These are phyloP conservation scores for Nerophis ophidion DNA, from an alignment of 2,113 vertebrate species.

Conservation along the genomic window DNA sequence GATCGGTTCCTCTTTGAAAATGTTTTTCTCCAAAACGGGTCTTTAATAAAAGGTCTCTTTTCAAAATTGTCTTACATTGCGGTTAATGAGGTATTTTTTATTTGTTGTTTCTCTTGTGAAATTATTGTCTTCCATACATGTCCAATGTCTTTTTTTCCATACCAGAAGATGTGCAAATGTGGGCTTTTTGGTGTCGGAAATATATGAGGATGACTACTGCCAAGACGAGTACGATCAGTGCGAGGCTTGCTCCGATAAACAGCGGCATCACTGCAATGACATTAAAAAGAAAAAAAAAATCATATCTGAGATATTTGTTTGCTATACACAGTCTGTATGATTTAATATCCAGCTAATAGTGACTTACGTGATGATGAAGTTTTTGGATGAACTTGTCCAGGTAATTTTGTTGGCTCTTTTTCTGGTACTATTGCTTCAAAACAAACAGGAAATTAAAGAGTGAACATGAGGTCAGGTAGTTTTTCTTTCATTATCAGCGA, in stretches of 20 bases:
- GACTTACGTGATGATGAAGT: slow-evolving; percentile 8
- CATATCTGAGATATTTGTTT: not conserved
- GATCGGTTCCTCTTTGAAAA: no score
- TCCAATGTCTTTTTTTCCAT: slow-evolving; percentile 5
- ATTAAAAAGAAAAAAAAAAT: not conserved
- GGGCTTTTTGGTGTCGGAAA: slow-evolving; percentile 31
- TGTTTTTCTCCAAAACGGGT: no score
- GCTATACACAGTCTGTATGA: not conserved
- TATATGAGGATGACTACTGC: slow-evolving; percentile 23
- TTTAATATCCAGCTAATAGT: not conserved
- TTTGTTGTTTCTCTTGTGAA: no score
- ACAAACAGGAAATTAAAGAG: not conserved
- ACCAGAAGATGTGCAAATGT: slow-evolving; percentile 17
- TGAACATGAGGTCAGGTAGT: not conserved
- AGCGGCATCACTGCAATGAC: slow-evolving; percentile 33
- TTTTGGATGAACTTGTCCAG: not conserved
- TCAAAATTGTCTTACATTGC: no score
- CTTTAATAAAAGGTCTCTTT: no score
- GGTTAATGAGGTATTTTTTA: no score
- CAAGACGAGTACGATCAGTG: slow-evolving; percentile 17
- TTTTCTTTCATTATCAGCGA: not conserved
- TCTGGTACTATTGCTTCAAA: not conserved
- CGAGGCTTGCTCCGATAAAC: slow-evolving; percentile 32
- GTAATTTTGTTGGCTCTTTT: not conserved
- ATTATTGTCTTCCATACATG: no score